Conservation (phyloP, 2,113 vertebrate genomes). For the Sinocyclocheilus anshuiensis region DNA sequence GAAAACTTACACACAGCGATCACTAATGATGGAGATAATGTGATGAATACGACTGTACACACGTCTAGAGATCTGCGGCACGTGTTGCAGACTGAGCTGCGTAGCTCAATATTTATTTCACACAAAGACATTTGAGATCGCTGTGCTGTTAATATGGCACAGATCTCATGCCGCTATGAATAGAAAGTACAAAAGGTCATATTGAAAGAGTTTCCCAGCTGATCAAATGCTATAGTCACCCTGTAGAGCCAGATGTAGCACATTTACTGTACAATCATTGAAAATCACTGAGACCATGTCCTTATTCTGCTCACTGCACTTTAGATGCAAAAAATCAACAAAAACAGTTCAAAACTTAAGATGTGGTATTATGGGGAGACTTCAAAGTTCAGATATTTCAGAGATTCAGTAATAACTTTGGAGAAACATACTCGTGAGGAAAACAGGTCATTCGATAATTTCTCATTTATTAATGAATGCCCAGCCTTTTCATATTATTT, state of each 20-base stretch:
- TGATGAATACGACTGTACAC: not conserved
- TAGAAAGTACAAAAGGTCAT: constrained; percentile 70
- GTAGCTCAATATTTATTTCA: constrained; percentile 66
- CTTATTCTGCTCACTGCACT: not conserved
- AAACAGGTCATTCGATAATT: not conserved
- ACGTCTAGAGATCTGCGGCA: not conserved
- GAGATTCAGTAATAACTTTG: not conserved
- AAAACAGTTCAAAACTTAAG: not conserved
- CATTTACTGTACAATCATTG: constrained; percentile 1
- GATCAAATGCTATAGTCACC: constrained; percentile 22
- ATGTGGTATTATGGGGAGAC: not conserved
- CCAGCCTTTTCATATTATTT: not conserved
- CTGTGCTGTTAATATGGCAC: constrained; percentile 73
- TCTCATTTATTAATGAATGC: not conserved
- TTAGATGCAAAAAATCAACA: not conserved
- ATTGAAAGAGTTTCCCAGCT: constrained; percentile 37
- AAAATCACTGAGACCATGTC: not conserved
- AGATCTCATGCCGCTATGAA: constrained; percentile 74
- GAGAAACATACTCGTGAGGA: not conserved
- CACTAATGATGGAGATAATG: not conserved
- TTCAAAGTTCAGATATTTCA: not conserved
- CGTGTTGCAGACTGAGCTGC: constrained; percentile 20
- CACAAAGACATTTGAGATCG: constrained; percentile 72
- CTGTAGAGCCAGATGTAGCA: constrained; percentile 18
- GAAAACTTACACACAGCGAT: not conserved